Evolutionary conservation across 2,888 invertebrate genomes (phyloP).

Genomic region (Leucophora obtusa): DNA sequence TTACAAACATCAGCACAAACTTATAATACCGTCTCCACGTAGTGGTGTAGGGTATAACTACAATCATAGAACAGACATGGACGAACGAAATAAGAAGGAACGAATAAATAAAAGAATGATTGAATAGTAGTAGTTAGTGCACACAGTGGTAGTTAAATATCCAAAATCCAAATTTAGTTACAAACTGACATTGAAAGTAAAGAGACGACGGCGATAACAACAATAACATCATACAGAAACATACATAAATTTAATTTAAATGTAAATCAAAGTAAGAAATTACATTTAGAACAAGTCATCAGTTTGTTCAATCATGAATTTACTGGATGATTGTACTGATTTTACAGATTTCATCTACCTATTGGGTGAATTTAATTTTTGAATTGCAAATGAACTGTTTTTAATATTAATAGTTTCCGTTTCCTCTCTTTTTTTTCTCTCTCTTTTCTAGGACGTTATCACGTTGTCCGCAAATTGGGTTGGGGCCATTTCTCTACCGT

Average conservation of each 20-base stretch:
- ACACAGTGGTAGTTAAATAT: constrained; percentile 15
- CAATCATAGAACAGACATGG: neutral
- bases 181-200: constrained; percentile 38
- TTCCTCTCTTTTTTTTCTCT: constrained; percentile 5
- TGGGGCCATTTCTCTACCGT: constrained; percentile 99
- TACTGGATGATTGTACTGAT: constrained; percentile 69
- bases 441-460: constrained; percentile 75
- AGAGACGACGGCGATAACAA: neutral
- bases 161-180: constrained; percentile 34
- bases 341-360: constrained; percentile 71
- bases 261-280: constrained; percentile 38
- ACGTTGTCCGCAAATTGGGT: constrained; percentile 88
- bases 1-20: too few species aligned
- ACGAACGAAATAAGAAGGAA: constrained; percentile 7
- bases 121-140: neutral
- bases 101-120: neutral
- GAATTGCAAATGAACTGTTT: neutral
- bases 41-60: too few species aligned
- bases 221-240: constrained; percentile 5
- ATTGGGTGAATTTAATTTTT: constrained; percentile 43
- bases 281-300: neutral
- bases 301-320: constrained; percentile 68
- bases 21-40: too few species aligned
- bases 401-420: neutral
- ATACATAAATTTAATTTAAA: constrained; percentile 33